Conservation (phyloP, 2,113 vertebrate genomes). For the Percopsis transmontana region DNA sequence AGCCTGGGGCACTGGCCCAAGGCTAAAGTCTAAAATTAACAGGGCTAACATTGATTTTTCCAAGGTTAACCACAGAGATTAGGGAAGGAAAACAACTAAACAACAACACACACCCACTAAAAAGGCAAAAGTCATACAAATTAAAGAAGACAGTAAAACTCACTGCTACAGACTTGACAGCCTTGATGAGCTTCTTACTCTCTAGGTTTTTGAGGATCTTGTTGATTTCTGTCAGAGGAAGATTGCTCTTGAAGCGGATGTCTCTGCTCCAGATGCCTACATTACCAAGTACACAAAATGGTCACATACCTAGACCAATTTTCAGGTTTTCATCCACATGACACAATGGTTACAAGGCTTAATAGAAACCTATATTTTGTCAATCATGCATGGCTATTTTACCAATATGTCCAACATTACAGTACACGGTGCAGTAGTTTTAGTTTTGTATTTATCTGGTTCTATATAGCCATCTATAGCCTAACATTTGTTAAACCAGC, state of each 20-base stretch:
- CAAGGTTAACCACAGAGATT: no score
- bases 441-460: neutral
- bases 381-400: no score
- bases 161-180: conserved; percentile 98
- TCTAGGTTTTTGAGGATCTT: conserved; percentile 99
- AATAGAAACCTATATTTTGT: no score
- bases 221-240: conserved; percentile 97
- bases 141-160: conserved; percentile 73
- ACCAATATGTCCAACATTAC: no score
- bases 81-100: neutral
- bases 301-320: neutral
- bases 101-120: neutral
- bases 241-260: conserved; percentile 96
- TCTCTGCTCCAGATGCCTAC: conserved; percentile 98
- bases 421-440: no score
- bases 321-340: no score
- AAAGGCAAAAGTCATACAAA: neutral
- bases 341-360: no score
- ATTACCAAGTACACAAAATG: neutral
- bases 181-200: conserved; percentile 99
- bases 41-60: no score
- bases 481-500: neutral
- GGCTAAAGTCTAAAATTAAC: no score
- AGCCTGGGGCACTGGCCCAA: no score
- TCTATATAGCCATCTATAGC: neutral